These are phyloP conservation scores for Aquatica leii DNA, from an alignment of 2,888 invertebrate genomes.

Conservation along the genomic window DNA sequence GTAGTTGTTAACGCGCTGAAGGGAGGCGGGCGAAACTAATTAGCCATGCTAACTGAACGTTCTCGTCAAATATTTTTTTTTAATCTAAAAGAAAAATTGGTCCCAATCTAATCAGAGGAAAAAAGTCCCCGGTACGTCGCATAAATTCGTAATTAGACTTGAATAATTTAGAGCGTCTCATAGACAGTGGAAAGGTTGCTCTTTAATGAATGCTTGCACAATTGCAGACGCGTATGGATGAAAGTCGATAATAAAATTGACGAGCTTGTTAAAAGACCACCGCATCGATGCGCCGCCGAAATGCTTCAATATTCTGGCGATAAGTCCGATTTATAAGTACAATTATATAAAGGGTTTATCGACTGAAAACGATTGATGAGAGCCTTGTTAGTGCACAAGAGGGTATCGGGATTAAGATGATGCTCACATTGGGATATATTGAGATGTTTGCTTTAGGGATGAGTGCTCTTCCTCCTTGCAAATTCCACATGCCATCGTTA, in stretches of 20 bases:
- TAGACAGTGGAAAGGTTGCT: slow-evolving; percentile 38
- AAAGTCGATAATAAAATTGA: slow-evolving; percentile 33
- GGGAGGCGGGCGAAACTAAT: slow-evolving; percentile 44
- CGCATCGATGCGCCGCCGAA: slow-evolving; percentile 31
- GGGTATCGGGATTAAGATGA: slow-evolving; percentile 39
- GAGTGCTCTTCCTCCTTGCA: slow-evolving; percentile 28
- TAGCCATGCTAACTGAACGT: slow-evolving; percentile 53
- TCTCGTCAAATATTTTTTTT: slow-evolving; percentile 57
- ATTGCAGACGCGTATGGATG: neutral
- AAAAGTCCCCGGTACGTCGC: slow-evolving; percentile 51
- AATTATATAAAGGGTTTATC: slow-evolving; percentile 44
- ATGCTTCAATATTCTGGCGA: slow-evolving; percentile 37
- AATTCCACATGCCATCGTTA: neutral
- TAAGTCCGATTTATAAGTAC: slow-evolving; percentile 40
- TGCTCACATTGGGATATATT: slow-evolving; percentile 38
- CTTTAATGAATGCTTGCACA: too few relatives aligned
- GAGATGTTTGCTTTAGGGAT: slow-evolving; percentile 37
- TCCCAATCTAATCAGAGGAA: slow-evolving; percentile 56
- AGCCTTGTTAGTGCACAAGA: slow-evolving; percentile 41
- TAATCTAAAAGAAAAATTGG: slow-evolving; percentile 57
- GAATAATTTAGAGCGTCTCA: slow-evolving; percentile 46
- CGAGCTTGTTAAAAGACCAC: slow-evolving; percentile 38
- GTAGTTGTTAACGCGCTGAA: too few relatives aligned
- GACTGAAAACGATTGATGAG: slow-evolving; percentile 46
- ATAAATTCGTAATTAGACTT: slow-evolving; percentile 56